A percentile compares a stretch with the other conserved stretches of the same genome.
These are phyloP conservation scores for Euphonia xanthogaster DNA, from an alignment of 2,797 vertebrate genomes.

Conservation along the genomic window DNA sequence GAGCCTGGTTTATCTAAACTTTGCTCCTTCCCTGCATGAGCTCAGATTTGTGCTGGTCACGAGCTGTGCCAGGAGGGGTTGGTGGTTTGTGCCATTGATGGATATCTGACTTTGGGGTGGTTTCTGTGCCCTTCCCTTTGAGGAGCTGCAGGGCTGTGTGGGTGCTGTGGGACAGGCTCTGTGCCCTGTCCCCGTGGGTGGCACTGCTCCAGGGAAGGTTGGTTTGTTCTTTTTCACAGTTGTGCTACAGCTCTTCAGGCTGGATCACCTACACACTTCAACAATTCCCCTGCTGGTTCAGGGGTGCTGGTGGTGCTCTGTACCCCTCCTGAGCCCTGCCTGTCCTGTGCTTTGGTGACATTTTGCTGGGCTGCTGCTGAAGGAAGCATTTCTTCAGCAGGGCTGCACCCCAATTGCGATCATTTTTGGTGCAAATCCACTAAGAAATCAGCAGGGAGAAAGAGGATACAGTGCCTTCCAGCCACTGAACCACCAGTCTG, in stretches of 20 bases:
- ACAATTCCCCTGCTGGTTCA: background rate
- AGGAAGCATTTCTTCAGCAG: background rate
- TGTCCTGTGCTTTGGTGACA: fast-evolving
- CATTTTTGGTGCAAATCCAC: background rate
- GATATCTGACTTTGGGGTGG: background rate
- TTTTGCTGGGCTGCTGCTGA: background rate
- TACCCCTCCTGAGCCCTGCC: background rate
- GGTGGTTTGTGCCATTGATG: background rate
- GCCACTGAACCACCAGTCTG: background rate
- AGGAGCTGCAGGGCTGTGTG: background rate
- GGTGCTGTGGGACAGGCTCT: background rate
- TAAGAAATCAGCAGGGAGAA: background rate
- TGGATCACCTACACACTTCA: background rate
- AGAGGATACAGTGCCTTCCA: background rate
- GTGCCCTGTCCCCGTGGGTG: background rate
- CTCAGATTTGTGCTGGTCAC: background rate
- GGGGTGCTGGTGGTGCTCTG: background rate
- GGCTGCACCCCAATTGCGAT: background rate
- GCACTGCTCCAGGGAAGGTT: background rate
- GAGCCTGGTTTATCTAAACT: background rate
- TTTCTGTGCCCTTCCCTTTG: background rate
- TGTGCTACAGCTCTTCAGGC: background rate
- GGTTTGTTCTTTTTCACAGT: background rate
- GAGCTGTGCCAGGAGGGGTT: background rate
- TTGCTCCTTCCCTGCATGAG: background rate